phyloP scores from a whole-genome alignment of 2,797 vertebrate genomes.

The Aphelocoma californica region DNA sequence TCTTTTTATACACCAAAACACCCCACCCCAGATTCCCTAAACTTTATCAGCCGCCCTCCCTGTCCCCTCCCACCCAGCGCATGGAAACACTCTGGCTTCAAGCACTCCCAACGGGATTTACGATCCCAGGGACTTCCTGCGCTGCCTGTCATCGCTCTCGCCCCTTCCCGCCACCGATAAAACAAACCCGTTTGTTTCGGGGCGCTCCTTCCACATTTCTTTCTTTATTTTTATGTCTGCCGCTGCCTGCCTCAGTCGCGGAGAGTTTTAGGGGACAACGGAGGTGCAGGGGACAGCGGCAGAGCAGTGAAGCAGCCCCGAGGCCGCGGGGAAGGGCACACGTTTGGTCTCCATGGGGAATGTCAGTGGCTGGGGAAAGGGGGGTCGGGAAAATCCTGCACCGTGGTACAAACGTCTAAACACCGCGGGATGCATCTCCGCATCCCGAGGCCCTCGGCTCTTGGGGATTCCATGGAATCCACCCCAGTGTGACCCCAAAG shows the following conservation, averaged over 20 bases:
- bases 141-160: background rate
- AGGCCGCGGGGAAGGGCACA: background rate
- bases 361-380: fast-evolving
- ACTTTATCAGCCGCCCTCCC: background rate
- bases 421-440: fast-evolving
- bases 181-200: conserved; percentile 11
- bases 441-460: fast-evolving
- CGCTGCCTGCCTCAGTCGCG: background rate
- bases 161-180: background rate
- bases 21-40: background rate
- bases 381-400: background rate
- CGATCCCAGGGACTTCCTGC: background rate
- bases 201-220: background rate
- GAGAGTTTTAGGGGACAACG: background rate
- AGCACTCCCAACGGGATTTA: conserved; percentile 3
- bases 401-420: background rate
- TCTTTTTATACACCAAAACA: background rate
- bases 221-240: background rate
- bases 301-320: fast-evolving
- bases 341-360: background rate
- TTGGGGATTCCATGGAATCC: background rate
- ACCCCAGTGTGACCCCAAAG: background rate
- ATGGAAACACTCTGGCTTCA: background rate
- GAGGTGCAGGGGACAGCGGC: background rate
- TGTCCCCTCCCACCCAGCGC: background rate